Conservation (phyloP, 2,113 vertebrate genomes). For the Columba livia region DNA sequence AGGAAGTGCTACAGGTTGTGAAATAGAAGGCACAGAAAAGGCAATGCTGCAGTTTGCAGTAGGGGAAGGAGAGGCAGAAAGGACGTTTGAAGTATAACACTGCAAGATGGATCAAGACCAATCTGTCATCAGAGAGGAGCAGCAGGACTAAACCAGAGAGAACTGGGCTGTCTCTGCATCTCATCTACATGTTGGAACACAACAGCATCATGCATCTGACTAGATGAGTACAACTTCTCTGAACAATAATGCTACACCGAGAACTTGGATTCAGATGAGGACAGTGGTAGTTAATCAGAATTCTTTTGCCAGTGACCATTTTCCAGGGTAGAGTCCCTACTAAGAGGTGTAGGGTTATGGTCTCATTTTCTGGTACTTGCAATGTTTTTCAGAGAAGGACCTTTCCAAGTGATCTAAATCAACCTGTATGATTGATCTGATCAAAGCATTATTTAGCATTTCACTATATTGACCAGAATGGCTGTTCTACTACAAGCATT, state of each 20-base stretch:
- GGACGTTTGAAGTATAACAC: neutral
- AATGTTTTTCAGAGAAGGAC: neutral
- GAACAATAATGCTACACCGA: neutral
- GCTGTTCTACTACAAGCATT: neutral
- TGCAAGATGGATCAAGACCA: neutral
- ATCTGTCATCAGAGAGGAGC: neutral
- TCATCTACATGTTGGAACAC: neutral
- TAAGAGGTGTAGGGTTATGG: neutral
- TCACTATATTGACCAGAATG: neutral
- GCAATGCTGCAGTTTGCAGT: neutral
- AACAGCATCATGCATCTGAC: neutral
- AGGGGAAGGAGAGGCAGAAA: neutral
- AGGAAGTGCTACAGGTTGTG: neutral
- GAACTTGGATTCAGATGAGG: neutral
- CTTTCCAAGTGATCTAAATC: neutral
- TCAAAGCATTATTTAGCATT: neutral
- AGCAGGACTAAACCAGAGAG: neutral
- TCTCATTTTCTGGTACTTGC: neutral
- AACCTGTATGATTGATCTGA: neutral
- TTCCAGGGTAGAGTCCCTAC: neutral
- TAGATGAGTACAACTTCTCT: neutral
- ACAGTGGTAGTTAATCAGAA: neutral
- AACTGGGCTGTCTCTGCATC: neutral
- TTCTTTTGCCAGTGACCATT: neutral
- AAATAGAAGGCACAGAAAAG: neutral